Percentiles rank a stretch among this genome's conserved stretches.
These are phyloP conservation scores for Drosophila triauraria DNA, from an alignment of 1,140 invertebrate genomes.

Conservation along the genomic window DNA sequence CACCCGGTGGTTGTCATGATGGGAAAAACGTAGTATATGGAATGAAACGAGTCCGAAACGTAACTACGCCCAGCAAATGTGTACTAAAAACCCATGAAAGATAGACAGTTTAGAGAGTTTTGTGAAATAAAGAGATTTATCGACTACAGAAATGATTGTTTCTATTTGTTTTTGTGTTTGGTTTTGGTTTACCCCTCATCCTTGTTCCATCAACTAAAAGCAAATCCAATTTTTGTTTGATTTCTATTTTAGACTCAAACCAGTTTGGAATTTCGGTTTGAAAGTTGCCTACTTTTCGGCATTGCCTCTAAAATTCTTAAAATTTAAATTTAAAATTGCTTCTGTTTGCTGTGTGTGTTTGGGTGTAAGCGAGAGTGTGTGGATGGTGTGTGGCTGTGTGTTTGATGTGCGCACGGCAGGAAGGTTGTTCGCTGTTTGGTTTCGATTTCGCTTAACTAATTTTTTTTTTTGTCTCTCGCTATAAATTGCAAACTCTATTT, in stretches of 20 bases:
- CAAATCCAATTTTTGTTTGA: conserved; percentile 9
- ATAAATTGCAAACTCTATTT: conserved; percentile 33
- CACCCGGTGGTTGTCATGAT: conserved; percentile 66
- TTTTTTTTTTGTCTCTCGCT: conserved; percentile 2
- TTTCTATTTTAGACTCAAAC: conserved; percentile 17
- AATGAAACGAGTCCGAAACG: conserved; percentile 47
- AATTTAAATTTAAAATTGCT: conserved; percentile 16
- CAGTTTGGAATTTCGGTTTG: neutral
- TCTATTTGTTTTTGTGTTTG: conserved; percentile 3
- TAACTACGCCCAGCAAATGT: conserved; percentile 29
- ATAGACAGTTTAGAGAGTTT: conserved; percentile 7
- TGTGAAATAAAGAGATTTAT: conserved; percentile 35
- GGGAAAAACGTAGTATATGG: conserved; percentile 41
- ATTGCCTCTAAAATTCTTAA: conserved; percentile 4
- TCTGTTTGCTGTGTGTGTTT: conserved; percentile 3
- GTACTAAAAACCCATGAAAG: conserved; percentile 47
- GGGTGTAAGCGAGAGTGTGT: neutral
- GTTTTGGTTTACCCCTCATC: conserved; percentile 6
- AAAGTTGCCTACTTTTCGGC: conserved; percentile 60
- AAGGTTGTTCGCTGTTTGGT: conserved; percentile 59
- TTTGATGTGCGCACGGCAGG: conserved; percentile 71
- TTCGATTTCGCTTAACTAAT: conserved; percentile 32
- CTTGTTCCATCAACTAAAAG: conserved; percentile 11
- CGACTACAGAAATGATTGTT: conserved; percentile 27
- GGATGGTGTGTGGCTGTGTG: conserved; percentile 6